Conservation (phyloP, 2,113 vertebrate genomes). For the Forbesichthys papilliferus region DNA sequence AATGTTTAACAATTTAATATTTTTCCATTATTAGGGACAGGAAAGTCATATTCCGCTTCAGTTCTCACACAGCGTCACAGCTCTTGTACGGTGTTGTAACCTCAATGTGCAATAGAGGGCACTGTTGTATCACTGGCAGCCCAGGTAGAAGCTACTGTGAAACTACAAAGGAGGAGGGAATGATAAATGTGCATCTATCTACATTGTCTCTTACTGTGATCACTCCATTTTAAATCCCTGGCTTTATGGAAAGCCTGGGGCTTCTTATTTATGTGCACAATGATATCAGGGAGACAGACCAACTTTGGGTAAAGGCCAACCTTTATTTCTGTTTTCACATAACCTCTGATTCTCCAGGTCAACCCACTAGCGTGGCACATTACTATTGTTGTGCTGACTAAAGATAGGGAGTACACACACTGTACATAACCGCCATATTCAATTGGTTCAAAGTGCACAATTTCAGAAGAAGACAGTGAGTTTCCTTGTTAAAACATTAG, state of each 20-base stretch:
- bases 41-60: background rate
- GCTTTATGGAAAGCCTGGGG: conserved; percentile 46
- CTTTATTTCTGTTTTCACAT: conserved; percentile 33
- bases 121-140: conserved; percentile 57
- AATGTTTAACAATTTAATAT: background rate
- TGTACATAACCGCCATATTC: conserved; percentile 18
- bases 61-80: background rate
- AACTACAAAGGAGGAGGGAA: conserved; percentile 16
- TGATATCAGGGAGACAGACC: conserved; percentile 57
- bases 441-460: conserved; percentile 37
- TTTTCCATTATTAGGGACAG: background rate
- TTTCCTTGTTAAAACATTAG: too few species aligned
- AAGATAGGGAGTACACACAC: background rate
- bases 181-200: conserved; percentile 51
- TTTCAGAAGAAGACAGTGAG: conserved; percentile 19
- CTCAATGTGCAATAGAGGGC: conserved; percentile 58
- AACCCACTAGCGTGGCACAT: conserved; percentile 19
- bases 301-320: conserved; percentile 59
- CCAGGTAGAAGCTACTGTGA: background rate
- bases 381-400: background rate
- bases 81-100: background rate
- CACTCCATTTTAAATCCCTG: conserved; percentile 60
- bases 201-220: conserved; percentile 61
- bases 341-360: conserved; percentile 39
- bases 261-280: conserved; percentile 53